phyloP scores from a whole-genome alignment of 2,113 vertebrate genomes.

The Trichomycterus rosablanca region DNA sequence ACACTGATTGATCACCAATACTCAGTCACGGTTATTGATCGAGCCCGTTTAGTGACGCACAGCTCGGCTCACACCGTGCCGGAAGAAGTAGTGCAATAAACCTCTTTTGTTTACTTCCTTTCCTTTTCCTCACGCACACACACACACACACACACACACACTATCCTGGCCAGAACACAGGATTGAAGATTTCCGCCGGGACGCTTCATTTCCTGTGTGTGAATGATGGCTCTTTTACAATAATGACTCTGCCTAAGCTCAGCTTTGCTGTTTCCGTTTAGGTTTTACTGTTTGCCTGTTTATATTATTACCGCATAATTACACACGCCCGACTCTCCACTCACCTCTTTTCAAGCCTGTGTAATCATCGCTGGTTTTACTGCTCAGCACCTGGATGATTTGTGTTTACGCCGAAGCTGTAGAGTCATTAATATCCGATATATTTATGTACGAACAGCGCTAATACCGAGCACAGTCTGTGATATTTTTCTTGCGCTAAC shows the following conservation, averaged over 20 bases:
- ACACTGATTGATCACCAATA: conserved; percentile 62
- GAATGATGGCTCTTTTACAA: neutral
- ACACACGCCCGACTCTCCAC: conserved; percentile 26
- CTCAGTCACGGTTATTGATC: conserved; percentile 52
- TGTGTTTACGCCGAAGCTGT: conserved; percentile 10
- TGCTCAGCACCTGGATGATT: conserved; percentile 5
- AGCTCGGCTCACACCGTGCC: conserved; percentile 42
- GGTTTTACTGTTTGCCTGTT: conserved; percentile 16
- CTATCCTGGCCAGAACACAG: neutral
- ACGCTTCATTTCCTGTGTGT: conserved; percentile 1
- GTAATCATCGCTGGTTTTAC: conserved; percentile 33
- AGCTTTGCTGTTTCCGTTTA: conserved; percentile 14
- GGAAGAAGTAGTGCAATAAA: conserved; percentile 22
- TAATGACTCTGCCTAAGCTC: conserved; percentile 18
- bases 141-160: neutral
- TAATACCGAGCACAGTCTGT: conserved; percentile 1
- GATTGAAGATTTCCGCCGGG: neutral
- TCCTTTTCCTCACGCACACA: neutral
- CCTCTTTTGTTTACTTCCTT: conserved; percentile 22
- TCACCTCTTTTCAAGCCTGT: conserved; percentile 33
- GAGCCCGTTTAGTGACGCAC: conserved; percentile 48
- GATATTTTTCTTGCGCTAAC: neutral
- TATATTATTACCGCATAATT: conserved; percentile 37
- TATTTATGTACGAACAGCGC: conserved; percentile 9
- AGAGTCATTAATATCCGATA: conserved; percentile 15